Evolutionary conservation across 2,888 invertebrate genomes (phyloP).

Genomic region (Xiphydria camelus): DNA sequence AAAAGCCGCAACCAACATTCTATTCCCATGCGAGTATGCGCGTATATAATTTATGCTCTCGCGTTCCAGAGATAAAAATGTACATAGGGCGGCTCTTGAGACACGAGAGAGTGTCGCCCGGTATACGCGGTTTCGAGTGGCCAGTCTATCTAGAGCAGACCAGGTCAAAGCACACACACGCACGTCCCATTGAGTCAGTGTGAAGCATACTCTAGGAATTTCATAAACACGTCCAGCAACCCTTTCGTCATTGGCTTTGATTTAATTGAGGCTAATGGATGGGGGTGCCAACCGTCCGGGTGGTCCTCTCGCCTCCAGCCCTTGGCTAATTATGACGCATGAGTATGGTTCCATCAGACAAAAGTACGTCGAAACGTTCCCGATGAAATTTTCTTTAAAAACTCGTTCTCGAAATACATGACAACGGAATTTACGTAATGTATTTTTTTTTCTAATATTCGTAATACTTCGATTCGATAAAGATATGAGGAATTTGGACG

Average conservation of each 20-base stretch:
- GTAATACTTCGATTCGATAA: too few relatives aligned
- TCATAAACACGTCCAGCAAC: constrained; percentile 33
- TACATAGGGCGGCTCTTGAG: not conserved
- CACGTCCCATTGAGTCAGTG: not conserved
- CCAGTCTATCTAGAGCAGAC: not conserved
- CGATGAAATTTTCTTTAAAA: too few relatives aligned
- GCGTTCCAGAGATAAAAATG: too few relatives aligned
- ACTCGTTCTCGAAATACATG: too few relatives aligned
- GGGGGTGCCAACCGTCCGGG: constrained; percentile 43
- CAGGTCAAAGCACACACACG: not conserved
- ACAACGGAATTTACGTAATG: too few relatives aligned
- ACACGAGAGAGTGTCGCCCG: not conserved
- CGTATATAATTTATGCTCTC: too few relatives aligned
- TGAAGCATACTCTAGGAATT: constrained; percentile 31
- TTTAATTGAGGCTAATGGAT: constrained; percentile 50
- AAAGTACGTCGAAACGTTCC: too few relatives aligned
- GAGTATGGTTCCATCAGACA: too few relatives aligned
- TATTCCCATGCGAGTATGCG: too few relatives aligned
- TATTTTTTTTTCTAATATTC: too few relatives aligned
- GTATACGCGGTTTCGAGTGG: not conserved
- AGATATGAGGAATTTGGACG: too few relatives aligned
- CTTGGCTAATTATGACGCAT: constrained; percentile 47
- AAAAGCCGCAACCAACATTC: too few relatives aligned
- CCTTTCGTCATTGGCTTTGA: constrained; percentile 36
- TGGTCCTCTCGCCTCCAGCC: constrained; percentile 41